A percentile compares a stretch with the other conserved stretches of the same genome.
These are phyloP conservation scores for Kryphioiulus occultus DNA, from an alignment of 2,888 invertebrate species.

Conservation along the genomic window DNA sequence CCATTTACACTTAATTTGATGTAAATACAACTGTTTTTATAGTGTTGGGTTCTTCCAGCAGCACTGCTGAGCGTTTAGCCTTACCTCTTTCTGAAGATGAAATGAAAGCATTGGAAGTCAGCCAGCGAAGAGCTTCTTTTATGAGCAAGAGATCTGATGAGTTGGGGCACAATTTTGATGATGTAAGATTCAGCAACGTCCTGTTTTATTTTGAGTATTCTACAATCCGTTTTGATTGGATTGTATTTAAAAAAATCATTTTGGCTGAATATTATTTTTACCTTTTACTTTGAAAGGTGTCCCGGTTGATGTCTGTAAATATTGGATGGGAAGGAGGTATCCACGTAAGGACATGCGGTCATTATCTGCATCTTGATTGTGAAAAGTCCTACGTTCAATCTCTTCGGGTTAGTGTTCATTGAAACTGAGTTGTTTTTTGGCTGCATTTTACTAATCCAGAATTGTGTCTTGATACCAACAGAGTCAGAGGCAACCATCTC, in stretches of 20 bases:
- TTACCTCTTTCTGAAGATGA: constrained; percentile 74
- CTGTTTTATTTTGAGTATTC: not conserved
- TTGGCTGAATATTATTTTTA: not conserved
- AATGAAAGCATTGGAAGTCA: constrained; percentile 55
- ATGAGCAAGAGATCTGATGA: constrained; percentile 80
- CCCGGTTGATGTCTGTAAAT: constrained; percentile 80
- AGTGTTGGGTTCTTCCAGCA: constrained; percentile 77
- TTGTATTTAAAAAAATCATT: not conserved
- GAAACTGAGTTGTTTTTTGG: not conserved
- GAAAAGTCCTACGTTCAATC: constrained; percentile 89
- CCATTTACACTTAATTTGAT: not conserved
- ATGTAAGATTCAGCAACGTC: constrained; percentile 65
- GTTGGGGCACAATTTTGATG: constrained; percentile 77
- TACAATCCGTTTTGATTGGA: not conserved
- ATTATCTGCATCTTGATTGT: constrained; percentile 95
- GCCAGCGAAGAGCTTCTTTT: constrained; percentile 63
- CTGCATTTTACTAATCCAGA: too few relatives aligned
- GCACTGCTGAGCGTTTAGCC: constrained; percentile 65
- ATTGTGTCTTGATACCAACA: constrained; percentile 53
- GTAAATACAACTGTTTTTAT: constrained; percentile 49
- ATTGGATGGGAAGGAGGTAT: constrained; percentile 91
- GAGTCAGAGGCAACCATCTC: constrained; percentile 74
- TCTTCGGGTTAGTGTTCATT: constrained; percentile 66
- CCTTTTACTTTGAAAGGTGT: constrained; percentile 66
- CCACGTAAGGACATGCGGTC: constrained; percentile 94